Percentiles rank a stretch among this genome's conserved stretches.
Conservation (phyloP, 2,113 vertebrate species). For the Petromus typicus region DNA sequence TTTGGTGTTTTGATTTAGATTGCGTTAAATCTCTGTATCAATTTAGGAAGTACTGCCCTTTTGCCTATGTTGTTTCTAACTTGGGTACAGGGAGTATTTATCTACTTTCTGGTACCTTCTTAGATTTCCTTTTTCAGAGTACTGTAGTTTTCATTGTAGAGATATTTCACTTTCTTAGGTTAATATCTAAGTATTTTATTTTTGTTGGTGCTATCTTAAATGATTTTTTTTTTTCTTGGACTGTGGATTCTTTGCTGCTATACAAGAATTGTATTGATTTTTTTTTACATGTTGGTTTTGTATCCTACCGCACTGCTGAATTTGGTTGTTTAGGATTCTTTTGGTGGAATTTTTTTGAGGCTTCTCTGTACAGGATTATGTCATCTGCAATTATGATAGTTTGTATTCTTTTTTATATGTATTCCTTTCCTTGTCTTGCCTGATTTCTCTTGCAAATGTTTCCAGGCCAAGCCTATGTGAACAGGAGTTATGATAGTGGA, state of each 20-base stretch:
- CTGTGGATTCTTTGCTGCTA: neutral
- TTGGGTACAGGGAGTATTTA: no score
- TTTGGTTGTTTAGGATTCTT: neutral
- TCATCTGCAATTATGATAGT: neutral
- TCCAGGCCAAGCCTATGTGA: neutral
- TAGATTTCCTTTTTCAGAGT: neutral
- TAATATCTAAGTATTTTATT: neutral
- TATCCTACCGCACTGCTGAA: neutral
- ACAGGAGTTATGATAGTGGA: neutral
- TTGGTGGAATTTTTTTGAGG: neutral
- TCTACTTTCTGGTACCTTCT: neutral
- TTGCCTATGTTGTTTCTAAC: neutral
- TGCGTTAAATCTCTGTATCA: no score
- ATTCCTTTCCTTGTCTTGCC: neutral
- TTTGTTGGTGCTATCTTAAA: neutral
- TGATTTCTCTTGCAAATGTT: neutral
- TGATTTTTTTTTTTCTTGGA: neutral
- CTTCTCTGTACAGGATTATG: neutral
- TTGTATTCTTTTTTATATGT: neutral
- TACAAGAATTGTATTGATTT: neutral
- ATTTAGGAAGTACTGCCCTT: neutral
- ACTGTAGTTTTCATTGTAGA: neutral
- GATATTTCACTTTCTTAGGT: no score
- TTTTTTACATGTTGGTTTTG: neutral
- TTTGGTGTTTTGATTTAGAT: neutral